Evolutionary conservation across 2,797 vertebrate genomes (phyloP).

Genomic region (Chelmon rostratus): DNA sequence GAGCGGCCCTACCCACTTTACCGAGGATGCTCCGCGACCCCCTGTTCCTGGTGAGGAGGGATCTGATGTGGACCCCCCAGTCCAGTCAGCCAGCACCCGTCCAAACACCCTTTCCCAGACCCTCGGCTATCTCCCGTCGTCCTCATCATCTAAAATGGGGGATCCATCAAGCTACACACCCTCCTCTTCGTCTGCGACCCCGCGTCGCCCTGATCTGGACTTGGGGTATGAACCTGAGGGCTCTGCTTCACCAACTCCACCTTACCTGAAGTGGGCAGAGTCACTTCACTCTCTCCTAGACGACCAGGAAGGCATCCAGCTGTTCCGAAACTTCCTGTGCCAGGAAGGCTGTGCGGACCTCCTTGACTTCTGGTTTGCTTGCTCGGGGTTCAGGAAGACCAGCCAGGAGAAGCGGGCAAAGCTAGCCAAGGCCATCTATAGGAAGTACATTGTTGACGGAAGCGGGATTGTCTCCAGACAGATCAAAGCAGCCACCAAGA

Average conservation of each 20-base stretch:
- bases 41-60: slow-evolving; percentile 97
- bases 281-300: slow-evolving; percentile 95
- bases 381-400: slow-evolving; percentile 94
- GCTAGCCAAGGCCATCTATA: slow-evolving; percentile 96
- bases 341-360: slow-evolving; percentile 94
- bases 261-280: slow-evolving; percentile 96
- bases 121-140: slow-evolving; percentile 62
- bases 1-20: slow-evolving; percentile 88
- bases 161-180: slow-evolving; percentile 74
- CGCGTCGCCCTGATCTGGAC: slow-evolving; percentile 92
- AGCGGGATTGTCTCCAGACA: slow-evolving; percentile 92
- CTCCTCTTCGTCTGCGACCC: slow-evolving; percentile 89
- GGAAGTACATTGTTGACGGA: slow-evolving; percentile 94
- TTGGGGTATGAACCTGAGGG: slow-evolving; percentile 97
- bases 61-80: slow-evolving; percentile 84
- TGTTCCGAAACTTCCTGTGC: slow-evolving; percentile 94
- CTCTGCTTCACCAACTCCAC: slow-evolving; percentile 93
- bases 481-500: slow-evolving; percentile 94
- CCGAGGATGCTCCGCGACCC: slow-evolving; percentile 95
- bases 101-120: slow-evolving; percentile 73
- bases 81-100: slow-evolving; percentile 72
- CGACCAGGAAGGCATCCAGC: slow-evolving; percentile 95
- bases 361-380: slow-evolving; percentile 98
- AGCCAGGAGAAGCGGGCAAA: slow-evolving; percentile 90
- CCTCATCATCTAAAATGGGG: slow-evolving; percentile 77